phyloP scores from a whole-genome alignment of 2,888 invertebrate species.

The Mesorhabditis belari region DNA sequence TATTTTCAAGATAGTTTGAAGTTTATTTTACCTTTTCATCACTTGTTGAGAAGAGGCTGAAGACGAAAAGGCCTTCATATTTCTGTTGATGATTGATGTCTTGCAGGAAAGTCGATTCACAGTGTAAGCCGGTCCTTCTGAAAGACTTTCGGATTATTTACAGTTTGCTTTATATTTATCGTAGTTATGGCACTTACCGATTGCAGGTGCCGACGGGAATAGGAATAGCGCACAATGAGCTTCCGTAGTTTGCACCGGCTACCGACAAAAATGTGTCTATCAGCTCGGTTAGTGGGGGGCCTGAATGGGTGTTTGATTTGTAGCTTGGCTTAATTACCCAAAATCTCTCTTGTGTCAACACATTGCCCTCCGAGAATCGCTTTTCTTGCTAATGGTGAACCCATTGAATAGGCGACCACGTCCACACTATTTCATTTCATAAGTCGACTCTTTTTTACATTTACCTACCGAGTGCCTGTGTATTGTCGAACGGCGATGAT shows the following conservation, averaged over 20 bases:
- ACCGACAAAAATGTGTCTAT: slow-evolving; percentile 50
- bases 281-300: slow-evolving; percentile 48
- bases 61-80: slow-evolving; percentile 46
- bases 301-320: slow-evolving; percentile 3
- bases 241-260: slow-evolving; percentile 51
- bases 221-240: slow-evolving; percentile 45
- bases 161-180: no score
- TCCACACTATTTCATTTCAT: no score
- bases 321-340: slow-evolving; percentile 17
- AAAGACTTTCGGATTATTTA: slow-evolving; percentile 48
- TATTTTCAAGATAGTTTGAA: not conserved
- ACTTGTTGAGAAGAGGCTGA: slow-evolving; percentile 46
- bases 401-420: slow-evolving; percentile 51
- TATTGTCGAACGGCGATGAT: slow-evolving; percentile 51
- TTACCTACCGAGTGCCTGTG: slow-evolving; percentile 45
- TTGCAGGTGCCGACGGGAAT: slow-evolving; percentile 50
- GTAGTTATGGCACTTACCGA: slow-evolving; percentile 44
- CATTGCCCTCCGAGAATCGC: slow-evolving; percentile 46
- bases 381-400: slow-evolving; percentile 47
- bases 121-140: slow-evolving; percentile 15
- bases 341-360: slow-evolving; percentile 38
- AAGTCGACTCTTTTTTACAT: no score
- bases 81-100: slow-evolving; percentile 42
- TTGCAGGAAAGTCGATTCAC: not conserved
- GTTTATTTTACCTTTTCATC: slow-evolving; percentile 48